These are phyloP conservation scores for Siniperca chuatsi DNA, from an alignment of 2,113 vertebrate species.

Conservation along the genomic window DNA sequence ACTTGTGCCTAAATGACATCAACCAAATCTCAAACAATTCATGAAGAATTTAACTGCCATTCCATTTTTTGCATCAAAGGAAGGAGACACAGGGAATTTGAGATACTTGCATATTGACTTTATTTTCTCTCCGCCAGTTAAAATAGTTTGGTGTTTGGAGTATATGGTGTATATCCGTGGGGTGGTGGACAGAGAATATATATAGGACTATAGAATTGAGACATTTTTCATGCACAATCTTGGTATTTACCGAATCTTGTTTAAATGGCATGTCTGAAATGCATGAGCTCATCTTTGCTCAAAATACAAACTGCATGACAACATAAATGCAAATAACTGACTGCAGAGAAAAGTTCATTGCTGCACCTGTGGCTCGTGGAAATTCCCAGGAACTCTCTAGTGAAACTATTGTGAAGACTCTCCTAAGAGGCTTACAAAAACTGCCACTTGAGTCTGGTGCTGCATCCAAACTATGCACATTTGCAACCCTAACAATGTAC, in stretches of 20 bases:
- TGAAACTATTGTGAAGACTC: not conserved
- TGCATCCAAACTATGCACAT: not conserved
- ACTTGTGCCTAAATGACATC: constrained; percentile 15
- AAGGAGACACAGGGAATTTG: not conserved
- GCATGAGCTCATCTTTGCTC: not conserved
- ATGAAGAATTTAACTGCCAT: constrained; percentile 1
- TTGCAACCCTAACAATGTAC: not conserved
- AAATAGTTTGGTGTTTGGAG: not conserved
- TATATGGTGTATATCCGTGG: not conserved
- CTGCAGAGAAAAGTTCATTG: not conserved
- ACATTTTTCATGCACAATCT: not conserved
- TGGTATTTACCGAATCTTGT: not conserved
- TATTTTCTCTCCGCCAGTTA: not conserved
- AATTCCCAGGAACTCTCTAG: not conserved
- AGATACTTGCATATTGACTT: not conserved
- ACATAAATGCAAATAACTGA: not conserved
- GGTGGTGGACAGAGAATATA: not conserved
- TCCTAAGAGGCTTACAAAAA: not conserved
- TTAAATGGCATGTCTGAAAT: constrained; percentile 4
- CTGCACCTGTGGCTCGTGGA: not conserved
- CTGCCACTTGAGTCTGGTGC: not conserved
- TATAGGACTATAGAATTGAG: not conserved
- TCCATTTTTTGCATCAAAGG: constrained; percentile 30
- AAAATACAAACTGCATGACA: not conserved
- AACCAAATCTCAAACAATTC: constrained; percentile 18